Evolutionary conservation across 2,113 vertebrate species (phyloP).

Genomic region (Opisthocomus hoazin): DNA sequence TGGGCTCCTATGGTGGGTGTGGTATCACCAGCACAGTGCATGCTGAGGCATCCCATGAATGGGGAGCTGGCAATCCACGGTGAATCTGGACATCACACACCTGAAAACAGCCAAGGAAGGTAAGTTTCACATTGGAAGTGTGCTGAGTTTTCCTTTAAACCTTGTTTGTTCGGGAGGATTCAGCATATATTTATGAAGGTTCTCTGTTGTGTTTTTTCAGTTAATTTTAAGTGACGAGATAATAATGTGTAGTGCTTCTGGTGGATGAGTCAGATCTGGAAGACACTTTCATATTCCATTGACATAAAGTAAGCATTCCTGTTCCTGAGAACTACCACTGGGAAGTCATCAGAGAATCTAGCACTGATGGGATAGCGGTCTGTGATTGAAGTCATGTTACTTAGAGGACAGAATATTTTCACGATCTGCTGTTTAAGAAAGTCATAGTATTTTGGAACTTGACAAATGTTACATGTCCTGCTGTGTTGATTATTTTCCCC

Average conservation of each 20-base stretch:
- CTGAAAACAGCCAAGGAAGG: constrained; percentile 51
- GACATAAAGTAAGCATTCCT: background rate
- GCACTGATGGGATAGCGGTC: background rate
- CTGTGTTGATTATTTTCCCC: background rate
- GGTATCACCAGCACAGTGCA: constrained; percentile 51
- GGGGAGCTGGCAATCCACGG: constrained; percentile 62
- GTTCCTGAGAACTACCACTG: background rate
- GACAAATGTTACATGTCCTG: background rate
- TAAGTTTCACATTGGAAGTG: constrained; percentile 32
- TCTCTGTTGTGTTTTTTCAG: background rate
- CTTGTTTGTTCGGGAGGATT: constrained; percentile 26
- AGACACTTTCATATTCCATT: background rate
- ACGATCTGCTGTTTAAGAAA: background rate
- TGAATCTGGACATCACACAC: constrained; percentile 67
- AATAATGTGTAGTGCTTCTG: background rate
- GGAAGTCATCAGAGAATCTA: background rate
- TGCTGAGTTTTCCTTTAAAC: constrained; percentile 46
- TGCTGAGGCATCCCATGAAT: constrained; percentile 51
- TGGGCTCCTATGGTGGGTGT: constrained; percentile 52
- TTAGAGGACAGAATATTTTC: background rate
- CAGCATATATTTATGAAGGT: constrained; percentile 14
- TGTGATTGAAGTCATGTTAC: background rate
- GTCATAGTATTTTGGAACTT: background rate
- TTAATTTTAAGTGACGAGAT: constrained; percentile 10
- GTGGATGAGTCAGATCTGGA: constrained; percentile 8